phyloP scores from a whole-genome alignment of 1,140 invertebrate genomes.

The Nasonia longicornis region DNA sequence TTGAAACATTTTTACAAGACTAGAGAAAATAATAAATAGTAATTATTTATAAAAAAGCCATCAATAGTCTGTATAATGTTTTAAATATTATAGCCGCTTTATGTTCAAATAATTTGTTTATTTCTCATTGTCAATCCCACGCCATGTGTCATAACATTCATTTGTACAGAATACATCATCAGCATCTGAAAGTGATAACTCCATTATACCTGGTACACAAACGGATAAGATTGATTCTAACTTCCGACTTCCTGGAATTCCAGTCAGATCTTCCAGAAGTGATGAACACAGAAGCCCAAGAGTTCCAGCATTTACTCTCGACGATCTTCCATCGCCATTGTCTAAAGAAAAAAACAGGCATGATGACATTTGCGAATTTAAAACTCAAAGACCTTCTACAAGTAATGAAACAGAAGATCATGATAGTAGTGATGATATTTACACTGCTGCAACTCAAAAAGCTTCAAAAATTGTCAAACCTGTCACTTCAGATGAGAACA shows the following conservation, averaged over 20 bases:
- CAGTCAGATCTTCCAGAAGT: slow-evolving; percentile 11
- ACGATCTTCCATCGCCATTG: slow-evolving; percentile 29
- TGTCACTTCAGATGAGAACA: slow-evolving; percentile 20
- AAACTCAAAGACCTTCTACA: slow-evolving; percentile 37
- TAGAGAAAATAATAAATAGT: neutral
- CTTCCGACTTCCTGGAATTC: slow-evolving; percentile 43
- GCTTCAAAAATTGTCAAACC: neutral
- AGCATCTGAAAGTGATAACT: slow-evolving; percentile 40
- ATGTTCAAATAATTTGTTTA: neutral
- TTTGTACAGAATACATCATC: slow-evolving; percentile 49
- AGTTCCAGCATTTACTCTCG: neutral
- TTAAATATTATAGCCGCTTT: neutral
- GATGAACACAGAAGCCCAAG: neutral
- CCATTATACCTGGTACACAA: slow-evolving; percentile 52
- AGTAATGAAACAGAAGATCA: neutral
- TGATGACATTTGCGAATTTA: slow-evolving; percentile 44
- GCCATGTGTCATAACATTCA: slow-evolving; percentile 7
- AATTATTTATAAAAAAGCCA: neutral
- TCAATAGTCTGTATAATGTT: neutral
- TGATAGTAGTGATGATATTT: slow-evolving; percentile 22
- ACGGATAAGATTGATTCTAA: slow-evolving; percentile 7
- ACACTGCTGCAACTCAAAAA: slow-evolving; percentile 8
- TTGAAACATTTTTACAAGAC: slow-evolving; percentile 18
- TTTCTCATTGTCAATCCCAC: slow-evolving; percentile 16
- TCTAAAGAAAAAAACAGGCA: slow-evolving; percentile 4